Evolutionary conservation across 2,888 invertebrate species (phyloP).

Genomic region (Brenthis daphne): DNA sequence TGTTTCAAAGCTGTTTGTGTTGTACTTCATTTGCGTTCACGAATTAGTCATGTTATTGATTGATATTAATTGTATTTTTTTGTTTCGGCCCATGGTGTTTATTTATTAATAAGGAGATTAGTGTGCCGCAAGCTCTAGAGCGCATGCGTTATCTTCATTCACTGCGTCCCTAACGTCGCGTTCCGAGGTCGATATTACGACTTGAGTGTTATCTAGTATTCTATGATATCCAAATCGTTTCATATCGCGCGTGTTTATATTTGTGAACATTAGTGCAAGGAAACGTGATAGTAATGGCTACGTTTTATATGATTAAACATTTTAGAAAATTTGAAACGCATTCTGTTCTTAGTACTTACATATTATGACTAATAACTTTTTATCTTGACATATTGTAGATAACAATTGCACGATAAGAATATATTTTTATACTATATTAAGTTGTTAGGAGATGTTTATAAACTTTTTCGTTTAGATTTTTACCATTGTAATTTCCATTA

Average conservation of each 20-base stretch:
- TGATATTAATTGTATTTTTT: conserved; percentile 16
- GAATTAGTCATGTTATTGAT: conserved; percentile 13
- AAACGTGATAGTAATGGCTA: neutral
- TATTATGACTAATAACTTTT: conserved; percentile 6
- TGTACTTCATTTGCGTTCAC: neutral
- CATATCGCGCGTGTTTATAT: conserved; percentile 13
- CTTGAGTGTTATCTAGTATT: conserved; percentile 30
- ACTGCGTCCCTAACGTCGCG: conserved; percentile 46
- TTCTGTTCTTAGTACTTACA: conserved; percentile 6
- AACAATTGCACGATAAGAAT: neutral
- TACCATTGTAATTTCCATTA: no score
- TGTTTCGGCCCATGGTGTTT: conserved; percentile 36
- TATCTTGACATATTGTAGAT: conserved; percentile 10
- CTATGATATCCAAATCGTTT: conserved; percentile 21
- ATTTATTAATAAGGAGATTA: conserved; percentile 41
- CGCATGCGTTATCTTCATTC: conserved; percentile 65
- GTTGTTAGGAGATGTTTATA: no score
- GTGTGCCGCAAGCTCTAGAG: conserved; percentile 42
- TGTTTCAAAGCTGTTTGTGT: neutral
- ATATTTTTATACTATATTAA: no score
- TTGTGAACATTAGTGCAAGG: neutral
- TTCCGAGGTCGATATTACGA: conserved; percentile 40
- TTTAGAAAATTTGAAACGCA: neutral
- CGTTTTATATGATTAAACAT: neutral
- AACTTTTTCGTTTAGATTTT: no score